These are phyloP conservation scores for Nycteola revayana DNA, from an alignment of 2,888 invertebrate species.

Conservation along the genomic window DNA sequence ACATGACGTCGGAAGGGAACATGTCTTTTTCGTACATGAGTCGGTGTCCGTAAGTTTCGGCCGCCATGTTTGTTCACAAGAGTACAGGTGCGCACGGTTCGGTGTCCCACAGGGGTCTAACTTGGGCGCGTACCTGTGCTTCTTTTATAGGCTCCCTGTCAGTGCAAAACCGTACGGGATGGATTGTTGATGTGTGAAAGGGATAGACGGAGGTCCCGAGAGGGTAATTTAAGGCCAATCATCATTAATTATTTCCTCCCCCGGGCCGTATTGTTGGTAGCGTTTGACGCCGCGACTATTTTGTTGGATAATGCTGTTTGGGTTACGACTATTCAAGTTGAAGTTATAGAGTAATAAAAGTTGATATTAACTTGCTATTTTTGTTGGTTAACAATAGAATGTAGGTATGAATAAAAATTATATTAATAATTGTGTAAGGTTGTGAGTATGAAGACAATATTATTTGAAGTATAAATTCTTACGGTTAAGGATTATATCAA, in stretches of 20 bases:
- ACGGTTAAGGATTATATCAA: too few species aligned
- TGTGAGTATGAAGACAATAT: too few species aligned
- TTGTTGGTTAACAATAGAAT: too few species aligned
- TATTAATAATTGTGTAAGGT: too few species aligned
- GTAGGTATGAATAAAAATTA: too few species aligned
- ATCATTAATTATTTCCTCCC: slow-evolving; percentile 79
- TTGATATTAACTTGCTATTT: slow-evolving; percentile 11
- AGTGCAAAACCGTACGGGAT: slow-evolving; percentile 50
- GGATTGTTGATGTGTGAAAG: slow-evolving; percentile 41
- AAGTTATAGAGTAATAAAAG: slow-evolving; percentile 18
- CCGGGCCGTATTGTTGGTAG: slow-evolving; percentile 56
- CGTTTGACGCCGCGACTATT: slow-evolving; percentile 46
- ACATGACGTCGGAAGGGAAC: slow-evolving; percentile 68
- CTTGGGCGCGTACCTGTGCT: slow-evolving; percentile 63
- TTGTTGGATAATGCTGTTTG: slow-evolving; percentile 24
- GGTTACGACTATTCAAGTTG: slow-evolving; percentile 33
- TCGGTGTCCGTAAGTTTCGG: slow-evolving; percentile 79
- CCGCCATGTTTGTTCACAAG: slow-evolving; percentile 55
- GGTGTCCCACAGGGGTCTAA: slow-evolving; percentile 69
- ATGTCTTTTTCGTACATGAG: slow-evolving; percentile 73
- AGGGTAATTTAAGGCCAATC: slow-evolving; percentile 80
- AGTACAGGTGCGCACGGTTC: slow-evolving; percentile 54
- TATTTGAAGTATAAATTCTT: too few species aligned
- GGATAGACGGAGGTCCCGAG: slow-evolving; percentile 53
- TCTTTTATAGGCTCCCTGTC: slow-evolving; percentile 72